These are phyloP conservation scores for Rissa tridactyla DNA, from an alignment of 2,113 vertebrate genomes.

Conservation along the genomic window DNA sequence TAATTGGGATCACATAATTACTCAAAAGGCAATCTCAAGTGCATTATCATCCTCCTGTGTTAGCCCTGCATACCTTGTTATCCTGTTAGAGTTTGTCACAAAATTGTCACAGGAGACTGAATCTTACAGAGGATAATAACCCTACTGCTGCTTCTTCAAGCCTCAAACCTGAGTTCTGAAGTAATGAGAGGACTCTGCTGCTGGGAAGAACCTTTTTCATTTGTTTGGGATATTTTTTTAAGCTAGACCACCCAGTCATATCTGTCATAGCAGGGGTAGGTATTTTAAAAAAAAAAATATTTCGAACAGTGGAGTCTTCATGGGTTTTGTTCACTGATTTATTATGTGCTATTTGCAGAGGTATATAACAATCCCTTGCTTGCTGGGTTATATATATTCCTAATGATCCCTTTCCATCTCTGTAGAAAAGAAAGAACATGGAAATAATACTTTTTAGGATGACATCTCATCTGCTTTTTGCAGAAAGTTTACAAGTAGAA, in stretches of 20 bases:
- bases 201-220: neutral
- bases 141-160: slow-evolving; percentile 35
- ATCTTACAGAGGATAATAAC: slow-evolving; percentile 70
- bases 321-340: slow-evolving; percentile 24
- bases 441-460: slow-evolving; percentile 36
- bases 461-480: neutral
- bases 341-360: slow-evolving; percentile 1
- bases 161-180: slow-evolving; percentile 47
- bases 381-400: slow-evolving; percentile 7
- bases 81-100: slow-evolving; percentile 73
- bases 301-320: neutral
- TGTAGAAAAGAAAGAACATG: slow-evolving; percentile 3
- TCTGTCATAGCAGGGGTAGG: neutral
- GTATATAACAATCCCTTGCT: neutral
- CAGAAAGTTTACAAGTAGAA: neutral
- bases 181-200: slow-evolving; percentile 50
- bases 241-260: slow-evolving; percentile 14
- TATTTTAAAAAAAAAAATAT: neutral
- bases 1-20: slow-evolving; percentile 74
- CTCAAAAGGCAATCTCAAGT: slow-evolving; percentile 62
- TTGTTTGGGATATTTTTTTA: neutral
- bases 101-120: slow-evolving; percentile 64
- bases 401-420: slow-evolving; percentile 22
- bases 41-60: slow-evolving; percentile 56
- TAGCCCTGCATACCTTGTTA: slow-evolving; percentile 67